Conservation (phyloP, 2,888 invertebrate genomes). For the Operophtera brumata region DNA sequence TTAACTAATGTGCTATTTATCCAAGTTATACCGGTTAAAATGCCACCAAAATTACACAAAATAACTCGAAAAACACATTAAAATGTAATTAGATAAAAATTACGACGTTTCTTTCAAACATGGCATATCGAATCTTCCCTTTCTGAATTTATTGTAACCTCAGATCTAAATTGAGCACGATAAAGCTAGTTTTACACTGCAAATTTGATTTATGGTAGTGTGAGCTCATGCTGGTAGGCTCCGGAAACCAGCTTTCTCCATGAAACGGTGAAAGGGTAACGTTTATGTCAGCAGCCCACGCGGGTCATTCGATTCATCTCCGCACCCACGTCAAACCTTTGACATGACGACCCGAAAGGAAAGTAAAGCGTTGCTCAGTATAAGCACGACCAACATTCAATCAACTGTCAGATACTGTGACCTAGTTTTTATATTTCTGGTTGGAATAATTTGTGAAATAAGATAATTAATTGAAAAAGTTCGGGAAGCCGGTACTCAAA, state of each 20-base stretch:
- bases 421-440: background rate
- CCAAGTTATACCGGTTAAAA: no score
- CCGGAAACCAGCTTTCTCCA: background rate
- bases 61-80: no score
- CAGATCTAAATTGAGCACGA: no score
- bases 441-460: background rate
- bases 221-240: background rate
- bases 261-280: slow-evolving; percentile 4
- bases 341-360: slow-evolving; percentile 25
- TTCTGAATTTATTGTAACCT: no score
- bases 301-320: slow-evolving; percentile 25
- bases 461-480: background rate
- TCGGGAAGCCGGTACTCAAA: no score
- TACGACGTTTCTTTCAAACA: no score
- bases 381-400: slow-evolving; percentile 11
- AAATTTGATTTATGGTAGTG: no score
- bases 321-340: slow-evolving; percentile 30
- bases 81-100: no score
- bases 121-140: no score
- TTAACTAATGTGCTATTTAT: no score
- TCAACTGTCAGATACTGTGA: slow-evolving; percentile 2
- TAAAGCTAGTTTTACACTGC: no score
- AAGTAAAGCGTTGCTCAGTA: slow-evolving; percentile 27
- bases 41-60: no score
- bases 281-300: slow-evolving; percentile 18